Evolutionary conservation across 2,888 invertebrate genomes (phyloP), one percentile per base, ranked within the genome.

Genomic region (Pollenia labialis): DNA sequence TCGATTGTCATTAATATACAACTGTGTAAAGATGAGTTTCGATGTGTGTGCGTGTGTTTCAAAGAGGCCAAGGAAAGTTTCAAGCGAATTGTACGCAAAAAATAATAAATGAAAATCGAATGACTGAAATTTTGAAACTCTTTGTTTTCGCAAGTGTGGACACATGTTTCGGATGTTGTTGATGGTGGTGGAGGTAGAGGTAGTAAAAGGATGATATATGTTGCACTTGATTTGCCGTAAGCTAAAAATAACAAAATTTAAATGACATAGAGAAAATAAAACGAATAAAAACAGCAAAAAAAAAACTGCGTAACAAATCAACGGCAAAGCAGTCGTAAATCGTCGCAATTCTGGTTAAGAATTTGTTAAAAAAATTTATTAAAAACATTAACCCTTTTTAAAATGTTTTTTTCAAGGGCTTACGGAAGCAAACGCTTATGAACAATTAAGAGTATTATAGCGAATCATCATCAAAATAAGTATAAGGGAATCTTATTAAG

Each of bases 191-290:
- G n/a, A 16, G 50, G 8, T 44, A 48, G 50, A 11, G 18, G 40
- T 12, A 46, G 23, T 9, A 23, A 32, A 32, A 48, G 40, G 14
- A 76, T 32, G 50, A 58, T 54, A 68, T 18, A 68, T 58, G 52
- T 52, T 68, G 52, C 74, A 75, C 16, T 76, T 81, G 74, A 68
- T 69, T 52, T 75, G 82, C 82, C 85, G 42, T 50, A 69, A 85
- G 82, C 44, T 75, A 85, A 85, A 81, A 80, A 85, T 80, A 81
- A 81, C 76, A 85, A 58, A 46, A 81, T 71, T 66, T 85, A 71
- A 71, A 85, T 66, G 81, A 76, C 18, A 76, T 18, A 64, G n/a
- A 48, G 58, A 48, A 85, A 76, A 76, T 76, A 66, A 66, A 71
- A 69, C 6, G 54, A 64, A 52, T 52, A 50, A 62, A 62, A 40